Percentiles rank a stretch among this genome's conserved stretches.
These are phyloP conservation scores for Carlito syrichta DNA, from an alignment of 2,113 vertebrate genomes.

Conservation along the genomic window DNA sequence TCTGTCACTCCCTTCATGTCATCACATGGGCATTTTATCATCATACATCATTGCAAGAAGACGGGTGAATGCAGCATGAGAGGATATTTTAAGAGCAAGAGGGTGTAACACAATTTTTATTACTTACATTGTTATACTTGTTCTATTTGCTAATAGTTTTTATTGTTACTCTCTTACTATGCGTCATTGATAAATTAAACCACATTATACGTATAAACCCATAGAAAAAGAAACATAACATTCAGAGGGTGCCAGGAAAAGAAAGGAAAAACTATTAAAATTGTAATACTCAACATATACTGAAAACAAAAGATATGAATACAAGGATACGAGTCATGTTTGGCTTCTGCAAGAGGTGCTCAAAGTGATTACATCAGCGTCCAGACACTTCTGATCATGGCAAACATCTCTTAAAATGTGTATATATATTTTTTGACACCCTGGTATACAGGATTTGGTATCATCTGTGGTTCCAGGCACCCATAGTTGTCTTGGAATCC, in stretches of 20 bases:
- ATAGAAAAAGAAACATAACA: background rate
- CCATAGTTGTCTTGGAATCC: background rate
- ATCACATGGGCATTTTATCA: background rate
- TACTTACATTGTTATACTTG: background rate
- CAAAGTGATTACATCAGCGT: too few relatives aligned
- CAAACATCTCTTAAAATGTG: too few relatives aligned
- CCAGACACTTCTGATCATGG: too few relatives aligned
- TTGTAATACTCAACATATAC: too few relatives aligned
- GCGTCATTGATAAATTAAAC: background rate
- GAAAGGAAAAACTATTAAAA: too few relatives aligned
- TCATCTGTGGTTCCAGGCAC: background rate
- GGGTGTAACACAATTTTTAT: background rate
- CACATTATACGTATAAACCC: background rate
- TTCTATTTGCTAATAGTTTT: background rate
- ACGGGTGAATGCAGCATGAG: background rate
- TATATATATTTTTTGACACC: too few relatives aligned
- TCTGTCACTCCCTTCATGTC: background rate
- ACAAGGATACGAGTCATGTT: too few relatives aligned
- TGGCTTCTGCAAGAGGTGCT: too few relatives aligned
- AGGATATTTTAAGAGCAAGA: background rate
- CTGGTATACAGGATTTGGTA: background rate
- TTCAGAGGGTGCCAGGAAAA: too few relatives aligned
- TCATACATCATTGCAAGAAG: too few relatives aligned
- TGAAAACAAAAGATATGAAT: too few relatives aligned
- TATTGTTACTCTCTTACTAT: background rate